Evolutionary conservation across 2,797 vertebrate species (phyloP), one percentile per base, ranked within the genome.

Genomic region (Peromyscus attwateri): DNA sequence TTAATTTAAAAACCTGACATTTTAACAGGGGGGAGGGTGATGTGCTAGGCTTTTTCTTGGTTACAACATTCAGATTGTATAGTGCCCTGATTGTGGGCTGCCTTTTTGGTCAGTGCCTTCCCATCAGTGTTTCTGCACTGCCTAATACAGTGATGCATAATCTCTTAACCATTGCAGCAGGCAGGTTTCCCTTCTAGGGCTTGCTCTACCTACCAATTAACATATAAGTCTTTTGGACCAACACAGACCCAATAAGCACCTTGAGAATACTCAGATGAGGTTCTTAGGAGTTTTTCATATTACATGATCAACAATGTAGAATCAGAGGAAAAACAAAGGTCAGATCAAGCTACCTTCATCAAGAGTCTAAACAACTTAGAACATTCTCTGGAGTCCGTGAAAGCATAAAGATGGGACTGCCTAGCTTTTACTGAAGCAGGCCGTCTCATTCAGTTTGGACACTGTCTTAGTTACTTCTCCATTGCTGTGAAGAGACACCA

Each of bases 201-300:
- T 76, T 95, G 34, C 34, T 40, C 73, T 94, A 1, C 57, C 43
- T 43, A n/a, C 64, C 57, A 25, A 9, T 55, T 94, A 87, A 34
- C 71, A 52, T 19, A 37, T n/a, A 55, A 55, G 17, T 83, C 49
- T 66, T 2, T 71, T 46, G n/a, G 57, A 34, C 37, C 49, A 89
- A 8, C 55, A 31, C 29, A 84, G 60, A 95, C 17, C 13, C 89
- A 60, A 1, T 10, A 87, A 62, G 6, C 6, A 43, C 19, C 82
- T 71, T 87, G 23, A 68, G 87, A 70, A 64, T 95, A 73, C 82
- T 97, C 92, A 80, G 10, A 60, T 71, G 75, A 94, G 80, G 12
- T 60, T 68, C 66, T 73, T 73, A 82, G 37, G 19, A 66, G 23
- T 85, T 91, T 95, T 95, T 90, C 31, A 62, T 70, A 87, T 19